Evolutionary conservation across 2,797 vertebrate genomes (phyloP).

Genomic region (Protosalanx chinensis): DNA sequence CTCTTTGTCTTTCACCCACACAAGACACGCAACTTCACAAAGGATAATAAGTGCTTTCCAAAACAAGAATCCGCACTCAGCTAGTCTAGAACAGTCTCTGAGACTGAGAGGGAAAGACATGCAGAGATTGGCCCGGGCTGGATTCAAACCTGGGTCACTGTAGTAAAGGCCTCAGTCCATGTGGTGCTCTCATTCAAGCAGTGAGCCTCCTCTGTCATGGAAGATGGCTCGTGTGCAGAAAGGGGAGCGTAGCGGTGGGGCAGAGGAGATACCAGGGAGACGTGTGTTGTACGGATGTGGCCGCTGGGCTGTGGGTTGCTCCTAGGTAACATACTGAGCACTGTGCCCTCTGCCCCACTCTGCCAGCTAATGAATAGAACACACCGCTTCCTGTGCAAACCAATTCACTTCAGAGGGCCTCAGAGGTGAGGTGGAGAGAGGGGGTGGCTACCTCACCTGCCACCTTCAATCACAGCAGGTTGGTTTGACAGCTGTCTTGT

Average conservation of each 20-base stretch:
- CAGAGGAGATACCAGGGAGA: slow-evolving; percentile 50
- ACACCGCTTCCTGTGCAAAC: slow-evolving; percentile 32
- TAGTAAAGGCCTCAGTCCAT: too few relatives aligned
- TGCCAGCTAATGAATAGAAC: slow-evolving; percentile 22
- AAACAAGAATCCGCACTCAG: background rate
- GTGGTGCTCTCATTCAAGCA: too few relatives aligned
- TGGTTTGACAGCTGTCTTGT: slow-evolving; percentile 79
- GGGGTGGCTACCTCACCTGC: slow-evolving; percentile 79
- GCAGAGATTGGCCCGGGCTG: too few relatives aligned
- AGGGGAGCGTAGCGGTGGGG: background rate
- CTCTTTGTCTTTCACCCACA: slow-evolving; percentile 23
- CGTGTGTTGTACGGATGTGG: slow-evolving; percentile 25
- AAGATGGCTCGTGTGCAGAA: background rate
- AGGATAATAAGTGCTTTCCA: slow-evolving; percentile 4
- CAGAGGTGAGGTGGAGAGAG: slow-evolving; percentile 12
- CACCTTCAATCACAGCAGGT: slow-evolving; percentile 81
- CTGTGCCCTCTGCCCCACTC: slow-evolving; percentile 43
- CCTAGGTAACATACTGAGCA: slow-evolving; percentile 50
- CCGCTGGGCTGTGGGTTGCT: slow-evolving; percentile 45
- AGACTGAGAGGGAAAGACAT: background rate
- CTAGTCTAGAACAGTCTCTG: background rate
- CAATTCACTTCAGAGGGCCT: slow-evolving; percentile 42
- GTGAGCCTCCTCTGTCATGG: background rate
- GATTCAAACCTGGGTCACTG: too few relatives aligned
- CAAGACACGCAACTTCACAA: slow-evolving; percentile 22